These are phyloP conservation scores for Philotrypesis tridentata DNA, from an alignment of 1,140 invertebrate species.

Conservation along the genomic window DNA sequence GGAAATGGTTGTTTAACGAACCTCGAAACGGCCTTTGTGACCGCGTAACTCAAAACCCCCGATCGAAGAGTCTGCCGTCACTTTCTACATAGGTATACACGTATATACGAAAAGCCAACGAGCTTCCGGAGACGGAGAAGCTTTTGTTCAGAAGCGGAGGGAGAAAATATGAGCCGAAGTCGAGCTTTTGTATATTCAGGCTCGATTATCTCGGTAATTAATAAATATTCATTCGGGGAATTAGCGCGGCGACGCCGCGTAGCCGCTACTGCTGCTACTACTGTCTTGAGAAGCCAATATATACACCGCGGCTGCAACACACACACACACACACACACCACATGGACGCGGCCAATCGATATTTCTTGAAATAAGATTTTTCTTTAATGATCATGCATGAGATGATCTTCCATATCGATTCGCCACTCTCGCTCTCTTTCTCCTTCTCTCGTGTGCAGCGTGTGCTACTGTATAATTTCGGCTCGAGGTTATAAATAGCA, in stretches of 20 bases:
- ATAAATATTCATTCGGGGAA: background rate
- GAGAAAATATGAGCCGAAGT: conserved; percentile 1
- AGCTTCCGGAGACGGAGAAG: background rate
- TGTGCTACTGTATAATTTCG: background rate
- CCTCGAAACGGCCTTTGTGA: background rate
- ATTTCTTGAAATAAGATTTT: conserved; percentile 14
- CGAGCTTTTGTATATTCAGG: background rate
- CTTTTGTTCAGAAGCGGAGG: background rate
- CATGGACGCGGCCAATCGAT: background rate
- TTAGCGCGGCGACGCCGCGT: no score
- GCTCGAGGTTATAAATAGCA: background rate
- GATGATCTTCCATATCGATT: conserved; percentile 10
- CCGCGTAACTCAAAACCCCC: background rate
- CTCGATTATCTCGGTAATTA: background rate
- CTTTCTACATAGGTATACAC: background rate
- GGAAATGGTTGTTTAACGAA: conserved; percentile 4
- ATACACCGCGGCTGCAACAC: background rate
- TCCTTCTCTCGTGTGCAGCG: background rate
- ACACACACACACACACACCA: background rate
- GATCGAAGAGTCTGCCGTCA: background rate
- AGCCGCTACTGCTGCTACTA: background rate
- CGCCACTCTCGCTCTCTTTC: background rate
- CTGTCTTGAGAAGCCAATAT: background rate
- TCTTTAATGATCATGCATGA: conserved; percentile 13
- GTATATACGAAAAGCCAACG: background rate